These are phyloP conservation scores for Montifringilla adamsi DNA, from an alignment of 2,113 vertebrate species.

Conservation along the genomic window DNA sequence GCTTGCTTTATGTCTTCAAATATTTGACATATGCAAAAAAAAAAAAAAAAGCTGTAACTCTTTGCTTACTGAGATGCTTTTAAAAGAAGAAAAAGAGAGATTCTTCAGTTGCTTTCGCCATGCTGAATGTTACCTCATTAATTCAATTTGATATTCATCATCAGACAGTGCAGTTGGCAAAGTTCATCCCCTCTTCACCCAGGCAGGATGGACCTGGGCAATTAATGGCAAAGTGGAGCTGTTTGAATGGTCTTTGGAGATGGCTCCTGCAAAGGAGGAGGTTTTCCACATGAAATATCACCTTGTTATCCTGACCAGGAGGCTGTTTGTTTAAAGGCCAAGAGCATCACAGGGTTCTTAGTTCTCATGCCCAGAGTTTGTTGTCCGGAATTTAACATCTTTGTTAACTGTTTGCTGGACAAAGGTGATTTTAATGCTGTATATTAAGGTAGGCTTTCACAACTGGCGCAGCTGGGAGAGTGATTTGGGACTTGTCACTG, in stretches of 20 bases:
- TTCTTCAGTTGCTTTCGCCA: rapidly evolving
- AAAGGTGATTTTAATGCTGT: neutral
- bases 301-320: neutral
- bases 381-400: neutral
- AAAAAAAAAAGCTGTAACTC: neutral
- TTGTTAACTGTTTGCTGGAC: neutral
- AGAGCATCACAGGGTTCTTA: neutral
- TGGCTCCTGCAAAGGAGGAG: neutral
- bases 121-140: neutral
- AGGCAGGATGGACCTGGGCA: neutral
- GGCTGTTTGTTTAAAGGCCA: neutral
- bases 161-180: neutral
- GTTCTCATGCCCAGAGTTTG: neutral
- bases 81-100: neutral
- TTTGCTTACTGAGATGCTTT: neutral
- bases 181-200: neutral
- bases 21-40: neutral
- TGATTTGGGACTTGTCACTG: rapidly evolving
- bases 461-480: neutral
- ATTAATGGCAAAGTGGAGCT: neutral
- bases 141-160: neutral
- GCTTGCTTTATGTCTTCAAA: conserved; percentile 6
- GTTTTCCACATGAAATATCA: neutral
- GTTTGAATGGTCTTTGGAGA: neutral
- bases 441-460: neutral